Percentiles rank a stretch among this genome's conserved stretches.
Conservation (phyloP, 2,797 vertebrate genomes). For the Smutsia temminckii region DNA sequence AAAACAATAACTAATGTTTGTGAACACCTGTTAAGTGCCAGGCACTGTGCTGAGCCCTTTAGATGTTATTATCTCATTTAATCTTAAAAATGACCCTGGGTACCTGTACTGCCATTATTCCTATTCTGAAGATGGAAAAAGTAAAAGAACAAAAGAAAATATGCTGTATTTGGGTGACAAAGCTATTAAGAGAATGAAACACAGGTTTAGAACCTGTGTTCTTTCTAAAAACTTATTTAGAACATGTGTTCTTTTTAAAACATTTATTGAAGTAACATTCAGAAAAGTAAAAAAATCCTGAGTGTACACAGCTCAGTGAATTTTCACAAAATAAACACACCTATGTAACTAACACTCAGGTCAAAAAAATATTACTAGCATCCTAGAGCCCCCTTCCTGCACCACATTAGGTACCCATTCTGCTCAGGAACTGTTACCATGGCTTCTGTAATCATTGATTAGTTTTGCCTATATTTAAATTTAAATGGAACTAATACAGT, state of each 20-base stretch:
- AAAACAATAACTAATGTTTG: not conserved
- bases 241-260: not conserved
- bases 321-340: not conserved
- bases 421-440: not conserved
- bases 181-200: not conserved
- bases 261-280: not conserved
- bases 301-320: not conserved
- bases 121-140: constrained; percentile 3
- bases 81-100: not conserved
- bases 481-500: not conserved
- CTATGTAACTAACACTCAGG: not conserved
- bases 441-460: not conserved
- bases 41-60: not conserved
- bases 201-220: not conserved
- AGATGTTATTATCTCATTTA: not conserved
- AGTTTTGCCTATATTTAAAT: not conserved
- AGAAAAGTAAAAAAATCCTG: not conserved
- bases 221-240: not conserved
- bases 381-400: too few relatives aligned
- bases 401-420: not conserved
- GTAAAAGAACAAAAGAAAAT: not conserved
- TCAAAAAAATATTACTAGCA: not conserved
- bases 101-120: not conserved
- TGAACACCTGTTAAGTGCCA: not conserved
- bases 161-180: not conserved